Base-by-base conservation (phyloP, 1,140 invertebrate species). In the Zaprionus lachaisei region DNA sequence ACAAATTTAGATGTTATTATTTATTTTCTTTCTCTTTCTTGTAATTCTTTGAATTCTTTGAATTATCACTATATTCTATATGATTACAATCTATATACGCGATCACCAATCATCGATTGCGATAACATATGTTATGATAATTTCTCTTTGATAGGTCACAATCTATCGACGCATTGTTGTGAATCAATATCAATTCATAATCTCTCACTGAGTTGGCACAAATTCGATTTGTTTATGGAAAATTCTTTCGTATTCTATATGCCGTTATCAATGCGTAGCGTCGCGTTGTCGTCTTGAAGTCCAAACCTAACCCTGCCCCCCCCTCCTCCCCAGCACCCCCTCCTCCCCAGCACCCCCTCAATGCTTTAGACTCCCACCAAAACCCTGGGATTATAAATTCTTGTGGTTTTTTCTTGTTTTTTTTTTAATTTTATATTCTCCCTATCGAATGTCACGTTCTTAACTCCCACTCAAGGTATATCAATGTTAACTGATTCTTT, bases 211-310 rank as follows among this genome's bases (percentile, higher is more conserved):
- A 17, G 47, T 49, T 5, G 17, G 38, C 38, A 41, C 38, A 41
- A 41, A 20, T 49, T 49, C 47, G 47, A 49, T 49, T 49, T 49
- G 47, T 49, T 49, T 49, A 49, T 49, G 47, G 47, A 49, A 49
- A 49, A 49, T 17, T 20, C 0, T 9, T 20, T 11, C 47, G 47
- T 49, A 49, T 20, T 17, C 4, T 3, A 20, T 11, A 22, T 17
- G 3, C 9, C 47, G 47, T 49, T 22, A 49, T 22, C 47, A 22
- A 12, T 49, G 9, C 22, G 9, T 22, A 9, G 47, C 3, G 38
- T 41, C 38, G 38, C 4, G 38, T 14, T 4, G 38, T 5, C 5
- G 38, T 41, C 38, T 41, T 41, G n/a, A 49, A 11, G 17, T n/a
- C 9, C 31, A 34, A 49, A 22, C 17, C 47, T 11, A 15, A 11